Base-by-base conservation (phyloP, 2,797 vertebrate species). In the Lutjanus campechanus region DNA sequence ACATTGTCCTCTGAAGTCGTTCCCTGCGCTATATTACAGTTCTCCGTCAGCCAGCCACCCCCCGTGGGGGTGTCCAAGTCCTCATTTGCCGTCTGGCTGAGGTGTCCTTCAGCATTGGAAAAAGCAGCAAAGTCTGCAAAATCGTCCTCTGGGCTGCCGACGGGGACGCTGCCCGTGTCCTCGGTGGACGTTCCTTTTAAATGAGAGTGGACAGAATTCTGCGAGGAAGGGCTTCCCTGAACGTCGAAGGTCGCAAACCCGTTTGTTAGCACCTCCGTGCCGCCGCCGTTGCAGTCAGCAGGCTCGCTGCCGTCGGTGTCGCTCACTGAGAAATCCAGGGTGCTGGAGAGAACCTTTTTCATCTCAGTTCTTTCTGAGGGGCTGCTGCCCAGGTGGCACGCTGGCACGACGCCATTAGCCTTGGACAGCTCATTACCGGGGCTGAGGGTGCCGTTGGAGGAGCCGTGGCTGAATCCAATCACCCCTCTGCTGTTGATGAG, bases 41-140 rank as follows among this genome's bases (percentile, higher is more conserved):
- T 81, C 46, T 67, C 73, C 1, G 20, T 54, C 17, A 3, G 62
- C 67, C 77, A 47, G 40, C 60, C 11, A 0, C 68, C 81, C 40
- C 47, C 83, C 1, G 20, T 16, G 4, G 74, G 67, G 60, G 56
- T 15, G 19, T 86, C 80, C 50, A n/a, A 77, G 80, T 81, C 75
- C 40, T 85, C 75, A 5, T 74, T 81, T 11, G 89, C 91, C 64
- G 88, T 84, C 89, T 88, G 88, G 87, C 84, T 73, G 69, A 89
- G 10, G 43, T 56, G 49, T 68, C 66, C 80, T 60, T 87, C 86
- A 50, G 80, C 88, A 59, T 92, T 89, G 54, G 96, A 96, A 95
- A 98, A 98, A 43, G 96, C 93, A 75, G 97, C 93, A 95, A 99
- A 99, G 92, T 97, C 97, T 44, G 96, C 96, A 93, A 97, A 98